phyloP scores from a whole-genome alignment of 1,140 invertebrate species.

The Bicyclus anynana region DNA sequence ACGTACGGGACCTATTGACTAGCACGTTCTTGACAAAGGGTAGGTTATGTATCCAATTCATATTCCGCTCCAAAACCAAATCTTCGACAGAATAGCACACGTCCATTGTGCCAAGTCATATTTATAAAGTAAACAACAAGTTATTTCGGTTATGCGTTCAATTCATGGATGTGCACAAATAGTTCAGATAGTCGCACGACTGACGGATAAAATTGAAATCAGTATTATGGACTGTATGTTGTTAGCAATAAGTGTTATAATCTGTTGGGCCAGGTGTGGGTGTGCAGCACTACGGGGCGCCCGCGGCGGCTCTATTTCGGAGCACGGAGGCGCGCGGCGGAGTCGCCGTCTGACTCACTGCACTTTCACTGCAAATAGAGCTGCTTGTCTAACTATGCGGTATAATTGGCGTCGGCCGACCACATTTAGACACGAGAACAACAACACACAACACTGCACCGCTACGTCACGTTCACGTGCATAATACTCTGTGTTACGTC shows the following conservation, averaged over 20 bases:
- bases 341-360: conserved; percentile 50
- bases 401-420: conserved; percentile 41
- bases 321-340: conserved; percentile 6
- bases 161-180: conserved; percentile 1
- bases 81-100: no score
- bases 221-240: conserved; percentile 5
- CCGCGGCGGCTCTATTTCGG: conserved; percentile 46
- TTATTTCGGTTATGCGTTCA: no score
- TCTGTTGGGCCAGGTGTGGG: conserved; percentile 1
- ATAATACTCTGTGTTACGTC: conserved; percentile 17
- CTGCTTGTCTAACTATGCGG: conserved; percentile 37
- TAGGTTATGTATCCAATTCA: no score
- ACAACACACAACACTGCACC: conserved; percentile 8
- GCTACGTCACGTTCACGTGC: conserved; percentile 20
- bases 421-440: conserved; percentile 26
- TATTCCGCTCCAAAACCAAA: no score
- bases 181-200: neutral
- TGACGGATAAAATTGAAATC: neutral
- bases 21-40: no score
- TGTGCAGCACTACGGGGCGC: neutral
- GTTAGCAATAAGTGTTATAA: conserved; percentile 4
- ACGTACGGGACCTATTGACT: no score
- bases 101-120: no score
- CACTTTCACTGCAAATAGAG: conserved; percentile 66
- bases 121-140: no score